A percentile compares a stretch with the other conserved stretches of the same genome.
phyloP scores from a whole-genome alignment of 2,113 vertebrate species.

The Erinaceus europaeus region DNA sequence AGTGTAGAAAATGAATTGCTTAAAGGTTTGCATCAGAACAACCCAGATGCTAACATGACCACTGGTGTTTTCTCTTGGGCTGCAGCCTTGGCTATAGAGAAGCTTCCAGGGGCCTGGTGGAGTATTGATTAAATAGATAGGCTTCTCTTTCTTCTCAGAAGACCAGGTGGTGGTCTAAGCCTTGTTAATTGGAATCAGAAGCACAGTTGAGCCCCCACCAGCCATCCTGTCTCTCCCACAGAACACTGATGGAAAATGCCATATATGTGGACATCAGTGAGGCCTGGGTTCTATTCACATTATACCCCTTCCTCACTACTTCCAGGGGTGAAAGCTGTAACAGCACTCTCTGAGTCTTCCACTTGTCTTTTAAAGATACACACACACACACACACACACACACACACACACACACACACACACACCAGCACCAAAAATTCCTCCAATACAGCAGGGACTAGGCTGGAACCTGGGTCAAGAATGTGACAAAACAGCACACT shows the following conservation, averaged over 20 bases:
- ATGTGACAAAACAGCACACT: no score
- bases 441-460: no score
- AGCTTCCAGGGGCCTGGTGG: neutral
- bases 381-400: no score
- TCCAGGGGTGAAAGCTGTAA: fast-evolving
- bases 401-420: no score
- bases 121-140: conserved; percentile 31
- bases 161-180: neutral
- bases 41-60: neutral
- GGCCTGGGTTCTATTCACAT: neutral
- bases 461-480: no score
- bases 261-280: neutral
- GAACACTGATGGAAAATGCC: neutral
- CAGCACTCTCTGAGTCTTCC: no score
- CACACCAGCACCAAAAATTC: no score
- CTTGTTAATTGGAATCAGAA: neutral
- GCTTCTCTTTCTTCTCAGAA: neutral
- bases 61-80: neutral
- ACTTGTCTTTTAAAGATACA: no score
- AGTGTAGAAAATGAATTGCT: conserved; percentile 66
- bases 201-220: fast-evolving
- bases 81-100: neutral
- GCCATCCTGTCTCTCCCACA: neutral
- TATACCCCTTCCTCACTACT: neutral
- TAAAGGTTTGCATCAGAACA: conserved; percentile 49